Evolutionary conservation across 1,140 invertebrate species (phyloP).

Genomic region (Bacillus rossius): DNA sequence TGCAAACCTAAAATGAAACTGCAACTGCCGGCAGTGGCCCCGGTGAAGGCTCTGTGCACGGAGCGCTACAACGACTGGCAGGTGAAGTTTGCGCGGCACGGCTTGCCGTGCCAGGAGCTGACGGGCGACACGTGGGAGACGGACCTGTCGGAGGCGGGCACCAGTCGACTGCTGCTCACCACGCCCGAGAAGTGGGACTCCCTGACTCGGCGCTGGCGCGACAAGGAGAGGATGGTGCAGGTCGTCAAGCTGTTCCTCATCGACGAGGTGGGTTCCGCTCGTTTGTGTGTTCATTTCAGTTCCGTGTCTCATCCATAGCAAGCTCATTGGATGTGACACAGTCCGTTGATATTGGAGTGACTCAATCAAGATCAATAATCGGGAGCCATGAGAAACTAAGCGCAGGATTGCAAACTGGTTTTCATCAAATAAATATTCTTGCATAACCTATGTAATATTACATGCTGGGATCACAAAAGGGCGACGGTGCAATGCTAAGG

Average conservation of each 20-base stretch:
- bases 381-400: no score
- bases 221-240: constrained; percentile 54
- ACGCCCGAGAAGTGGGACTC: constrained; percentile 86
- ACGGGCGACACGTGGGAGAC: constrained; percentile 69
- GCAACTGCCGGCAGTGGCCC: constrained; percentile 69
- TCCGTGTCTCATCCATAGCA: no score
- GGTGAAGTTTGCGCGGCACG: constrained; percentile 57
- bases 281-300: not conserved
- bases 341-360: no score
- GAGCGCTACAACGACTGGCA: constrained; percentile 68
- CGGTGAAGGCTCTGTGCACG: constrained; percentile 71
- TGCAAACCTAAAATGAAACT: no score
- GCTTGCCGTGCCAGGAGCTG: constrained; percentile 58
- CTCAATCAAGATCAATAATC: no score
- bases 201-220: constrained; percentile 64
- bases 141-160: constrained; percentile 47
- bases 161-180: constrained; percentile 60
- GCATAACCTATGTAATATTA: no score
- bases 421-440: no score
- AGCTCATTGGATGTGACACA: no score
- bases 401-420: no score
- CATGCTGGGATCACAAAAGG: no score
- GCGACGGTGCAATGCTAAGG: no score
- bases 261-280: constrained; percentile 57
- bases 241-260: constrained; percentile 68